phyloP scores from a whole-genome alignment of 2,888 invertebrate species.

The Mystacides longicornis region DNA sequence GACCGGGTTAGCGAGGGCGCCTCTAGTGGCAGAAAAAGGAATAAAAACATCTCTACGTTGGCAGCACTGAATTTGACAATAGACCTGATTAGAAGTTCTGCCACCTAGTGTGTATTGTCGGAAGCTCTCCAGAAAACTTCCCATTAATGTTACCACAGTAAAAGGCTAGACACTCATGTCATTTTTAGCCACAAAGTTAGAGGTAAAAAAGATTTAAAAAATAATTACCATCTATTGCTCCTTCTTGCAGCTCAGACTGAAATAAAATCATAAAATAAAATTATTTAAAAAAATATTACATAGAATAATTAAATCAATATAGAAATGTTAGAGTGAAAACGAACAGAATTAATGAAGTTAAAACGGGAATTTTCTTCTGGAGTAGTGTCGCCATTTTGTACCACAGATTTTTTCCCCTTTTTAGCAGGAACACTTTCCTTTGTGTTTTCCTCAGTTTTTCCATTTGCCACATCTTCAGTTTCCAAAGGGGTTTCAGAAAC shows the following conservation, averaged over 20 bases:
- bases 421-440: constrained; percentile 2
- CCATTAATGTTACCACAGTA: no score
- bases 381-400: constrained; percentile 11
- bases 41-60: no score
- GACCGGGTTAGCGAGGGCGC: no score
- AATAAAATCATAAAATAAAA: neutral
- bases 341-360: constrained; percentile 9
- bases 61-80: no score
- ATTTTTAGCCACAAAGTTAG: no score
- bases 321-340: constrained; percentile 13
- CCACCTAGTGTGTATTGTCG: no score
- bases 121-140: no score
- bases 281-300: neutral
- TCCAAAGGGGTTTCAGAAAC: neutral
- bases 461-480: constrained; percentile 29
- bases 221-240: no score
- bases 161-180: no score
- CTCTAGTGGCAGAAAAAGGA: no score
- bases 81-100: no score
- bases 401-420: constrained; percentile 2
- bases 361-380: constrained; percentile 4
- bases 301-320: neutral
- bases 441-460: constrained; percentile 27
- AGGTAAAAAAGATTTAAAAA: no score
- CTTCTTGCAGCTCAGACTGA: neutral